Conservation (phyloP, 2,888 invertebrate species). For the Nomada hirtipes region DNA sequence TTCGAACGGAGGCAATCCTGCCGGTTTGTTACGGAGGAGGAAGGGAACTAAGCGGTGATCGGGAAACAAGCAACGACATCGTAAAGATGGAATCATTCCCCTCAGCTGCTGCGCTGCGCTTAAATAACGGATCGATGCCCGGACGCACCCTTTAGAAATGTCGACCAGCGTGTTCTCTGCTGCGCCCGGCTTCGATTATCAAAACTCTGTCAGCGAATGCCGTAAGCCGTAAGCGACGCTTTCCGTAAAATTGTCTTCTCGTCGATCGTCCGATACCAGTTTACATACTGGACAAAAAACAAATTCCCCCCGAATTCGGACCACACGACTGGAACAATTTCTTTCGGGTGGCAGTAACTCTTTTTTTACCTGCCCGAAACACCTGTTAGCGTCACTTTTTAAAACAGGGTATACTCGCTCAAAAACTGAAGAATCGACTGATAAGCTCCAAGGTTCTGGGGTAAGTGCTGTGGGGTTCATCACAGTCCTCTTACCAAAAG, state of each 20-base stretch:
- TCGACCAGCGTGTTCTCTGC: conserved; percentile 54
- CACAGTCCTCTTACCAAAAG: too few species aligned
- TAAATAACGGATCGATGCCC: conserved; percentile 60
- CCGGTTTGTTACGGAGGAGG: conserved; percentile 54
- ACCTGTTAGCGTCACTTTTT: too few species aligned
- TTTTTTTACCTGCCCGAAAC: too few species aligned
- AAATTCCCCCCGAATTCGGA: too few species aligned
- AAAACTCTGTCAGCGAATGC: background rate
- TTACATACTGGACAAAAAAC: background rate
- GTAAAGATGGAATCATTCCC: conserved; percentile 64
- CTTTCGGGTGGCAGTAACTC: too few species aligned
- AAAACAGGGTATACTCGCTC: too few species aligned
- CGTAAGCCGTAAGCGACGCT: conserved; percentile 38
- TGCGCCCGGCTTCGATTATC: background rate
- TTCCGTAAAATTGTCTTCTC: background rate
- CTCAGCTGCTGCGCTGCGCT: conserved; percentile 50
- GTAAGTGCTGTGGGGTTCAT: too few species aligned
- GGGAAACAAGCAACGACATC: conserved; percentile 56
- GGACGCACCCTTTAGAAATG: conserved; percentile 62
- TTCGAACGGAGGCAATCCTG: conserved; percentile 45
- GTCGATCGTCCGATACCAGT: background rate
- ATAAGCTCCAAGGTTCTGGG: too few species aligned
- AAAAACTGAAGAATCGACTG: too few species aligned
- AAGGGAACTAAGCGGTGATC: conserved; percentile 48
- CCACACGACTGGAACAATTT: too few species aligned